phyloP scores from a whole-genome alignment of 2,797 vertebrate species.

The Presbytis comata region DNA sequence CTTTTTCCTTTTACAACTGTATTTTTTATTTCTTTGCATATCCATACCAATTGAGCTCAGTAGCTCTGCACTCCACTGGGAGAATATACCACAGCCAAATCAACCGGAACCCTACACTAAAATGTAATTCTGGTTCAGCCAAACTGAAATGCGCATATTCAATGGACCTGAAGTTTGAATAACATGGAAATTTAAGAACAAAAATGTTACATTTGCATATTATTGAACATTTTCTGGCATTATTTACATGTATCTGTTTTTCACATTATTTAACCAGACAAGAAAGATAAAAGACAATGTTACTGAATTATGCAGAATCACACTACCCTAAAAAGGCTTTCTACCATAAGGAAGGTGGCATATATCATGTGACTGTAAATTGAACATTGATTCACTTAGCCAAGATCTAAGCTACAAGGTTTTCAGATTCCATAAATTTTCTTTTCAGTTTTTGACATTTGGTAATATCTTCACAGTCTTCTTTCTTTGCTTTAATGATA shows the following conservation, averaged over 20 bases:
- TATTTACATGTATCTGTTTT: not conserved
- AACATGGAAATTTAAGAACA: not conserved
- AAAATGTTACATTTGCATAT: not conserved
- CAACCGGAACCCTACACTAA: not conserved
- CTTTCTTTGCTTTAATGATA: not conserved
- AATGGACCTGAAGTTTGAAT: not conserved
- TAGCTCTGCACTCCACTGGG: not conserved
- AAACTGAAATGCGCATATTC: not conserved
- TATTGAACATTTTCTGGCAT: not conserved
- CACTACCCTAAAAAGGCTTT: not conserved
- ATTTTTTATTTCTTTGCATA: not conserved
- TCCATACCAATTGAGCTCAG: not conserved
- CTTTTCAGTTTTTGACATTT: not conserved
- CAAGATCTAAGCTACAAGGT: not conserved
- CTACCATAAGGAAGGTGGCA: not conserved
- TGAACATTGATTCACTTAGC: not conserved
- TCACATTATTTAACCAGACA: not conserved
- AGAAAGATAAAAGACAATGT: not conserved
- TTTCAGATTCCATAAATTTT: not conserved
- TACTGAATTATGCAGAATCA: not conserved
- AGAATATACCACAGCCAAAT: not conserved
- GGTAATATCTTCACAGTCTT: not conserved
- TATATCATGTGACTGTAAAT: not conserved
- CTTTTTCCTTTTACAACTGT: not conserved
- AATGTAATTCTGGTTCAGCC: not conserved